Evolutionary conservation across 53 echinoderm and acorn worm genomes (phyloP), one percentile per base, ranked within the genome.

Genomic region (Zoroaster sp.): DNA sequence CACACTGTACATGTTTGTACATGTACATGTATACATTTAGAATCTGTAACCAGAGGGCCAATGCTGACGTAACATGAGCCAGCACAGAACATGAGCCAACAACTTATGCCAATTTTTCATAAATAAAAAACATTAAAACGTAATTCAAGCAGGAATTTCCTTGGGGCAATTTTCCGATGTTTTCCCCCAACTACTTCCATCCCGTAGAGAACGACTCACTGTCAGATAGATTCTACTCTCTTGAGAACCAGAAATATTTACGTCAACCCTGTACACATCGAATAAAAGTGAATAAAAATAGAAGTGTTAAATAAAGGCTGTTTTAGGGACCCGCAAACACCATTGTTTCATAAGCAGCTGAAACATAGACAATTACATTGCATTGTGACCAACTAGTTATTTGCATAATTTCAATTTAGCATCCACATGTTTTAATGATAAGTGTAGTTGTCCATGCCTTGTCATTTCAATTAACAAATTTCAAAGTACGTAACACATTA

Each of bases 121-220:
- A 59, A 59, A 2, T 25, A 21, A 59, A 21, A 59, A 28, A 21
- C 3, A 59, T 59, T 59, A 9, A 25, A 65, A 79, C 53, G 15
- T 43, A 44, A 44, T 83, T 69, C 46, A 47, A 68, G 46, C 45
- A 83, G 70, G 83, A 69, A 83, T 85, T 85, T 85, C 85, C 85
- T 71, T 71, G 47, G 70, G 72, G 85, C 85, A 85, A 71, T 25
- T 59, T 85, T 85, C 70, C 51, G 45, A 77, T 34, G 15, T 37
- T 25, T 63, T 79, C 40, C 79, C 79, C n/a, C 9, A 55, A 74
- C 63, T 74, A 40, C 44, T 40, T 39, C 10, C 20, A 37, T 74
- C 40, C 44, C 39, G 7, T 32, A 39, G 21, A 13, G 40, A 21
- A 74, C 70, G 85, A 85, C 46, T 85, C 39, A 71, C 71, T 71